Evolutionary conservation across 2,888 invertebrate species (phyloP), one percentile per base, ranked within the genome.

Genomic region (Eulithis testata): DNA sequence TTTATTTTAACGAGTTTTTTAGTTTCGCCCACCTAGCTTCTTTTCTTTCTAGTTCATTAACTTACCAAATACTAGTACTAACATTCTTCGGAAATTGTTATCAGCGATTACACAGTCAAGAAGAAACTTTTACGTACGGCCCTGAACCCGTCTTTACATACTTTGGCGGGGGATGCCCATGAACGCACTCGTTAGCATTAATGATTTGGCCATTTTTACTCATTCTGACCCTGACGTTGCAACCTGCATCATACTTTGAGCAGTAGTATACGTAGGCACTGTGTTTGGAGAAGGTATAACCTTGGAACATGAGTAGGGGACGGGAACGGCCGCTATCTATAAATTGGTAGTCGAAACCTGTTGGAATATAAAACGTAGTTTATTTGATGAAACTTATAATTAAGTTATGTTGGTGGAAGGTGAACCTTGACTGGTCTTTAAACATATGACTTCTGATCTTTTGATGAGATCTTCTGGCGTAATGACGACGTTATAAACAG

Each of bases 221-320:
- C 65, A 78, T 47, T 12, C 70, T 74, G 3, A 76, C 62, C 7
- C 73, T 66, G 4, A 74, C 73, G 57, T 68, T 75, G 14, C 76
- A 76, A 0, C 74, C 75, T 0, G 65, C 43, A 45, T 73, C 72
- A 50, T 73, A 74, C 60, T 73, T 74, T 5, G 76, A 74, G 21
- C 76, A 76, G 63, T 73, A 74, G 59, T 74, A 76, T 63, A 66
- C 53, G 21, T 66, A 64, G 1, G 65, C 21, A 49, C 73, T 71
- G 27, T 72, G 74, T 61, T 76, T 77, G 1, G 78, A 76, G 49
- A 73, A 81, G 0, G 81, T 80, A 37, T 72, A 80, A 0, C 73
- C 73, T 36, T 74, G 60, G 45, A 77, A 73, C 79, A 82, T 77
- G 2, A 83, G 66, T 8, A 82, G 67, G 3, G 69, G 63, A 8